Evolutionary conservation across 2,797 vertebrate genomes (phyloP), one percentile per base, ranked within the genome.

Genomic region (Spinus pinus): DNA sequence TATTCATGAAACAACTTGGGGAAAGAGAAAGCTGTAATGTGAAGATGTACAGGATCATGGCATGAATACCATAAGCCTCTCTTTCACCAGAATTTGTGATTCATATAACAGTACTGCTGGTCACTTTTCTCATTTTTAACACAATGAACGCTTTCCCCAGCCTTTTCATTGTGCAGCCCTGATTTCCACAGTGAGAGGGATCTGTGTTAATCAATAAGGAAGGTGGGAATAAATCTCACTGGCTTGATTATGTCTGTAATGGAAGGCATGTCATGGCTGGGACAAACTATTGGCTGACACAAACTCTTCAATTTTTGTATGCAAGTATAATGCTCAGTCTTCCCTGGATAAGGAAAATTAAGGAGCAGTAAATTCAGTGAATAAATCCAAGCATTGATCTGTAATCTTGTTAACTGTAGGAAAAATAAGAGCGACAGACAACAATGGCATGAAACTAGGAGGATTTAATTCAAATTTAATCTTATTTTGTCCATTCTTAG

Each of bases 21-120:
- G 17, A 77, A 87, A 53, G 20, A 74, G 18, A 73, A 86, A 88
- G 20, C 27, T 78, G 51, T 4, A 21, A 10, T 25, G 14, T 42
- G 27, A 88, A 51, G 19, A 41, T 20, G 4, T 15, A n/a, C 5
- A 44, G 18, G 72, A 49, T 31, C 0, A 0, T 19, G 33, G 0
- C 22, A 71, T 5, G 9, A 56, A 41, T 37, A 28, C 5, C 7
- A 6, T 24, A 64, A 66, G 5, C 8, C 4, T 61, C 4, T 27
- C 14, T 85, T 66, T 54, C 15, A 50, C 17, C 27, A n/a, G 51
- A 70, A 16, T 20, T 41, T 72, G 77, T 71, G 2, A 27, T 31
- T 64, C 1, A 4, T 46, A 0, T 42, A 61, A 27, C 9, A 28
- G 7, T 28, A 31, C 5, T 22, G 4, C 44, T 72, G 27, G 14